Evolutionary conservation across 2,888 invertebrate genomes (phyloP), one percentile per base, ranked within the genome.

Genomic region (Celastrina argiolus): DNA sequence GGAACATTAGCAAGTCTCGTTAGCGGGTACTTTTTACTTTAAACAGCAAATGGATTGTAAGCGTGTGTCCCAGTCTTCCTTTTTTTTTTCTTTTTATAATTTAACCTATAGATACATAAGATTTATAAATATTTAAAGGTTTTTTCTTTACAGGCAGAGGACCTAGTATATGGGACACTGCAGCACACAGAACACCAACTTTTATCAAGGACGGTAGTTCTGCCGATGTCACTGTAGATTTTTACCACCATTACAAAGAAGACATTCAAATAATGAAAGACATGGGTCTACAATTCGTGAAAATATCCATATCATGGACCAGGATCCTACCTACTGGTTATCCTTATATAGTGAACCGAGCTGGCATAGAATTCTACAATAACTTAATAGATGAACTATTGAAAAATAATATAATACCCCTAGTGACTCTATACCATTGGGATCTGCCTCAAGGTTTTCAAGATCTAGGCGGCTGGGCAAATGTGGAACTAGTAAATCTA

Each of bases 191-290:
- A 22, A 36, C 12, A 41, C 45, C 69, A 16, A 59, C 65, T 8
- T 26, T 36, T 5, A 63, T 68, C 1, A 58, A 65, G 34, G 71
- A 74, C 28, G 42, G 58, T 6, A 68, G 68, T 8, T 73, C 41
- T 2, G 95, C 93, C 0, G 94, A 95, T 71, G 78, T 93, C 0
- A 93, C 95, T 0, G 93, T 94, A 39, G 93, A 95, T 77, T 94
- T 94, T 12, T 95, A 94, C 78, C 88, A 94, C 76, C 90, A 86
- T 64, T 94, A 92, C 77, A 83, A 89, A 72, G 89, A 93, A 34
- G 92, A 93, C 71, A 82, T 92, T 0, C 77, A 84, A 68, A 78
- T 90, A 63, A 75, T 91, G 66, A 81, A 79, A 56, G 82, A 90
- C 56, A 75, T 93, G 0, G 86, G 88, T 5, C 76, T 93, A 0